Base-by-base conservation (phyloP, 2,888 invertebrate genomes). In the Brachyopa scutellaris region DNA sequence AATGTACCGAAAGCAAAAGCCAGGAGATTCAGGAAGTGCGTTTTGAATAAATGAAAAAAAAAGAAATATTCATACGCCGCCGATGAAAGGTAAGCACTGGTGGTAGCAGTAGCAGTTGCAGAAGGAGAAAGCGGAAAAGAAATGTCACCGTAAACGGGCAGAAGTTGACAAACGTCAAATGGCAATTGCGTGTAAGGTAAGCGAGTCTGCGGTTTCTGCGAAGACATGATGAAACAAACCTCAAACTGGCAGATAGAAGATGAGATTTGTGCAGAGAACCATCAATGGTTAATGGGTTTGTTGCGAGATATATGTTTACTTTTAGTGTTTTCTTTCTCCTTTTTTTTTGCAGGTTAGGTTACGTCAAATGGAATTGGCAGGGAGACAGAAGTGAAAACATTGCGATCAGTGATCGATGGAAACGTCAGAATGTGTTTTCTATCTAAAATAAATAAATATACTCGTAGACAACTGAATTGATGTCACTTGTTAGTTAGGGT, bases 121-220 rank as follows among this genome's bases (percentile, higher is more conserved):
- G 47, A 64, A 53, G 82, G 77, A 77, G 82, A 82, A 82, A 82
- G 82, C 82, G 82, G 82, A 77, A 82, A 82, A 72, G 66, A 76
- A 82, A 66, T 77, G 82, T 82, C 72, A 77, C 77, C 66, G 19
- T 76, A 70, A 82, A 59, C 76, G 45, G 59, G 64, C 64, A 64
- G 70, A 76, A 70, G 57, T 80, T 80, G 80, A 72, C 77, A 77
- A 77, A 76, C 77, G 70, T 82, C 82, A 76, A 64, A 70, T 53
- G 49, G 42, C 29, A 45, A 42, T 47, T 70, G 36, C 61, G 47
- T 40, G 67, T 55, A 69, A 33, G 55, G 29, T 26, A 62, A 76
- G 38, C 45, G 49, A 64, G 77, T 82, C 82, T 82, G 82, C 72
- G 82, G 82, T 77, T 69, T 49, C 8, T 61, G 40, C 7, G 21